Base-by-base conservation (phyloP, 2,113 vertebrate species). In the Microtus ochrogaster region DNA sequence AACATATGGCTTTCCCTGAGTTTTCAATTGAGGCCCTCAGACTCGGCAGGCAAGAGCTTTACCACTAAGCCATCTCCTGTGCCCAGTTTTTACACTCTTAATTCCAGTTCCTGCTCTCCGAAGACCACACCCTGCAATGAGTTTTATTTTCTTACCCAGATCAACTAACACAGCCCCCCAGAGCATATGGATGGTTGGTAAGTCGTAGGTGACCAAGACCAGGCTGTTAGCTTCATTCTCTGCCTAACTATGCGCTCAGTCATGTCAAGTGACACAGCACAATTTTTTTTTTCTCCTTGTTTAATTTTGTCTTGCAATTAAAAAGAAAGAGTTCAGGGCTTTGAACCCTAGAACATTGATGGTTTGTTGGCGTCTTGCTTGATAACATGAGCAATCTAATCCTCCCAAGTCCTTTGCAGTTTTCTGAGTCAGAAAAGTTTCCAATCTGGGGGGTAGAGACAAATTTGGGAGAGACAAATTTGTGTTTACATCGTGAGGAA, bases 401-500 rank as follows among this genome's bases (percentile, higher is more conserved):
- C 94, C 77, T 77, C 84, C 58, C 77, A 95, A 86, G 49, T 81
- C 73, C 79, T 97, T 79, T 84, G 76, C 68, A 79, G 33, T 91
- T 96, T 95, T 92, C 72, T 83, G 82, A 96, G 68, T 68, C 91
- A 91, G 91, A 92, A 94, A 78, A 94, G 72, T 98, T 98, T 97
- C 97, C 96, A 96, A 84, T 55, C 84, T 68, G 81, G 96, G 94
- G 76, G 14, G 11, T 73, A 66, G 78, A 91, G 94, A 5, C n/a
- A n/a, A n/a, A n/a, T n/a, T n/a, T 72, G 7, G 11, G 73, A 72
- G 78, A 91, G 94, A 78, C 85, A 95, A 79, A 96, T 95, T 94
- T 98, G 65, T 95, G 85, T 84, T 98, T 98, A 96, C 95, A 98
- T 94, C 88, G 86, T 87, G 93, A 94, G 78, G 77, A 97, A 85